Percentiles rank a stretch among this genome's conserved stretches.
These are phyloP conservation scores for Melipona bicolor DNA, from an alignment of 2,888 invertebrate species.

Conservation along the genomic window DNA sequence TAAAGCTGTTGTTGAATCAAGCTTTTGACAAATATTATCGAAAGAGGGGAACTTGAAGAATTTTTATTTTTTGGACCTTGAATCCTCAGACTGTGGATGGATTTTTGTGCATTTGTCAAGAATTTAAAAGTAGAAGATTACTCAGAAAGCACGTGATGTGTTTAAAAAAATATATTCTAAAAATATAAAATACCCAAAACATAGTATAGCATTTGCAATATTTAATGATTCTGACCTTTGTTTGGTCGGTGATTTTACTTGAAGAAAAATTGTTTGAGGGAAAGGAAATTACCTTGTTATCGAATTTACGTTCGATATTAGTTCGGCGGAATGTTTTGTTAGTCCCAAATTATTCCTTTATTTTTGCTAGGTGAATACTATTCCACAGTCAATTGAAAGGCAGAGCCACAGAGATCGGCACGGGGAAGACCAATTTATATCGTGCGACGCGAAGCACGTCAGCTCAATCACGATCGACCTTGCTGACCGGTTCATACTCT, in stretches of 20 bases:
- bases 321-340: background rate
- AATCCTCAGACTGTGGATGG: background rate
- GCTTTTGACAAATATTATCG: background rate
- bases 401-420: conserved; percentile 64
- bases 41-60: background rate
- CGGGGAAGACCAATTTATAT: conserved; percentile 73
- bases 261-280: background rate
- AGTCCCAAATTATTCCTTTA: background rate
- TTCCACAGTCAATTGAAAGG: conserved; percentile 45
- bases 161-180: too few relatives aligned
- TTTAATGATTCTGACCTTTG: background rate
- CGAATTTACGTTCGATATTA: background rate
- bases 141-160: too few relatives aligned
- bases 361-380: conserved; percentile 18
- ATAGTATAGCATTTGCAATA: too few relatives aligned
- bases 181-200: background rate
- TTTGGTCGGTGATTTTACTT: background rate
- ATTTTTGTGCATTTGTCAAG: background rate
- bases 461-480: conserved; percentile 78
- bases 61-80: background rate
- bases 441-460: conserved; percentile 69
- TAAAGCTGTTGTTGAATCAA: background rate
- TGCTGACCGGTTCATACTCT: conserved; percentile 73
- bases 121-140: background rate
- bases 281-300: background rate